phyloP scores from a whole-genome alignment of 2,113 vertebrate species.

The Sciurus niger region DNA sequence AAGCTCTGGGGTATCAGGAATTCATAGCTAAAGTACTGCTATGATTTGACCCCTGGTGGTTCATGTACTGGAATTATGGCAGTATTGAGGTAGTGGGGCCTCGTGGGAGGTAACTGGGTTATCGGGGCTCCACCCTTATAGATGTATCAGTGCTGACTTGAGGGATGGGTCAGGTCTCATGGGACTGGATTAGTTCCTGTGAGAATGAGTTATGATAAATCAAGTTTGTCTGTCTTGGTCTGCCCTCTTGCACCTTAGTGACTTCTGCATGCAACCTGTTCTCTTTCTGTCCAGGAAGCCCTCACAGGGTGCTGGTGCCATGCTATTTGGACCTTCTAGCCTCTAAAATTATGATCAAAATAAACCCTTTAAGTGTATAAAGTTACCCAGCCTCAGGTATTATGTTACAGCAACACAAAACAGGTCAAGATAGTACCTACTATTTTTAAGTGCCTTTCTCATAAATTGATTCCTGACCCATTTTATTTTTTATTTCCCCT shows the following conservation, averaged over 20 bases:
- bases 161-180: rapidly evolving
- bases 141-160: not conserved
- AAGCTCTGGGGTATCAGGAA: not conserved
- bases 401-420: not conserved
- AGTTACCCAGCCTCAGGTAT: not conserved
- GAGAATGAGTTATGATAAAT: not conserved
- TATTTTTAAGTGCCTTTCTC: not conserved
- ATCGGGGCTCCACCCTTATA: too few species aligned
- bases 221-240: not conserved
- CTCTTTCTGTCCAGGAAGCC: not conserved
- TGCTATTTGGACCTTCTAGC: not conserved
- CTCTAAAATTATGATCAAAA: not conserved
- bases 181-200: not conserved
- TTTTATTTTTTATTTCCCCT: not conserved
- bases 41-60: too few species aligned
- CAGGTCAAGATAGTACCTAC: not conserved
- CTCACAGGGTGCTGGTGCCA: not conserved
- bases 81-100: too few species aligned
- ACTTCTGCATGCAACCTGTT: not conserved
- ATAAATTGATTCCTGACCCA: not conserved
- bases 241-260: too few species aligned
- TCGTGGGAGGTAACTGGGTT: too few species aligned
- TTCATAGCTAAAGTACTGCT: not conserved
- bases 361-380: not conserved
- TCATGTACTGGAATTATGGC: not conserved